Evolutionary conservation across 1,140 invertebrate species (phyloP).

Genomic region (Varroa destructor): DNA sequence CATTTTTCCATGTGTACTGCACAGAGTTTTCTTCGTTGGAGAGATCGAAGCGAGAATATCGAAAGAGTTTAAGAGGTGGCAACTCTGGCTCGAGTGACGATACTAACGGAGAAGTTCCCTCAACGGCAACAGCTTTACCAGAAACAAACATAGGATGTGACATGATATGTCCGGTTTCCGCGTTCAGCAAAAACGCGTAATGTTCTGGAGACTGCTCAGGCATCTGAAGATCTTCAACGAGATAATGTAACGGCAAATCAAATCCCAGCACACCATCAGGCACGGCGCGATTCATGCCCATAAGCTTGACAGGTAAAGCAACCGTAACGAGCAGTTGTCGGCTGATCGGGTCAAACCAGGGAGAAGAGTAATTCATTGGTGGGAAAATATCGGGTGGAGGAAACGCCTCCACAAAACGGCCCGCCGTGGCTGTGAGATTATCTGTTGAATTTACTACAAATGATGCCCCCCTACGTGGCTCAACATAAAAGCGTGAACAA

Average conservation of each 20-base stretch:
- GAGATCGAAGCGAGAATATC: conserved; percentile 9
- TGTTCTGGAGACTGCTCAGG: conserved; percentile 17
- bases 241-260: conserved; percentile 7
- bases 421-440: neutral
- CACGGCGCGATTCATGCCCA: conserved; percentile 2
- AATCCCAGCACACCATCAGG: conserved; percentile 15
- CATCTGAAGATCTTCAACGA: conserved; percentile 17
- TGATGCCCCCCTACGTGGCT: no score
- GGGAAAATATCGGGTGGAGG: conserved; percentile 7
- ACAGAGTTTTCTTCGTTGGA: neutral
- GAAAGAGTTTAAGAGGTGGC: neutral
- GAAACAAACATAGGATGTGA: conserved; percentile 16
- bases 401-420: conserved; percentile 18
- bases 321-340: conserved; percentile 15
- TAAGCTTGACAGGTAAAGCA: neutral
- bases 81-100: conserved; percentile 5
- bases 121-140: conserved; percentile 14
- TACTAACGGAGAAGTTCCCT: neutral
- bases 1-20: conserved; percentile 12
- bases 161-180: conserved; percentile 21
- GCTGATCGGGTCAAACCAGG: conserved; percentile 20
- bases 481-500: no score
- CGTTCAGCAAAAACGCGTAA: conserved; percentile 11
- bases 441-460: conserved; percentile 19
- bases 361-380: conserved; percentile 13